These are phyloP conservation scores for Coleophora deauratella DNA, from an alignment of 2,888 invertebrate species.

Conservation along the genomic window DNA sequence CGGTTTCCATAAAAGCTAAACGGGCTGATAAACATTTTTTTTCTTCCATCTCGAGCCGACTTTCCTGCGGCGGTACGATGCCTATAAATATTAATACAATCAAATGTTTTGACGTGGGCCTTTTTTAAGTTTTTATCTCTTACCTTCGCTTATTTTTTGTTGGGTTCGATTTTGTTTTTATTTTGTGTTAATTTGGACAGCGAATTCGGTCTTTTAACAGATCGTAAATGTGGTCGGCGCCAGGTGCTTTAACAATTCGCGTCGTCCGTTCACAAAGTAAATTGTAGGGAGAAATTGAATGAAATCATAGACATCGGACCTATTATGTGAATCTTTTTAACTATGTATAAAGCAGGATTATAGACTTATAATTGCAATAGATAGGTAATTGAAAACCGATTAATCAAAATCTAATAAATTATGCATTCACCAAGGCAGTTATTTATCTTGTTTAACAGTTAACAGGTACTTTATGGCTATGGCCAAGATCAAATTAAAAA, in stretches of 20 bases:
- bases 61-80: constrained; percentile 65
- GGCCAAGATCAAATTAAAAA: constrained; percentile 36
- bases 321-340: not conserved
- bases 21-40: constrained; percentile 72
- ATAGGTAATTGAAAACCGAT: not conserved
- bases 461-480: constrained; percentile 16
- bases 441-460: constrained; percentile 19
- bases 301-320: constrained; percentile 9
- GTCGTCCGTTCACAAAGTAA: constrained; percentile 16
- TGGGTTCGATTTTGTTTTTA: constrained; percentile 65
- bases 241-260: constrained; percentile 40
- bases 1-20: constrained; percentile 74
- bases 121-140: constrained; percentile 72
- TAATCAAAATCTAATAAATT: not conserved
- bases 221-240: constrained; percentile 66
- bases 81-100: constrained; percentile 75
- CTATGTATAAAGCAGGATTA: too few species aligned
- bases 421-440: constrained; percentile 5
- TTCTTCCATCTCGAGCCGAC: constrained; percentile 44
- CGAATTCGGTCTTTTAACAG: constrained; percentile 74
- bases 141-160: constrained; percentile 69
- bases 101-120: constrained; percentile 74
- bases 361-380: too few species aligned
- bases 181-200: constrained; percentile 74
- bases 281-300: constrained; percentile 21